Percentiles rank a stretch among this genome's conserved stretches.
These are phyloP conservation scores for Tupaia tana DNA, from an alignment of 2,113 vertebrate species.

Conservation along the genomic window DNA sequence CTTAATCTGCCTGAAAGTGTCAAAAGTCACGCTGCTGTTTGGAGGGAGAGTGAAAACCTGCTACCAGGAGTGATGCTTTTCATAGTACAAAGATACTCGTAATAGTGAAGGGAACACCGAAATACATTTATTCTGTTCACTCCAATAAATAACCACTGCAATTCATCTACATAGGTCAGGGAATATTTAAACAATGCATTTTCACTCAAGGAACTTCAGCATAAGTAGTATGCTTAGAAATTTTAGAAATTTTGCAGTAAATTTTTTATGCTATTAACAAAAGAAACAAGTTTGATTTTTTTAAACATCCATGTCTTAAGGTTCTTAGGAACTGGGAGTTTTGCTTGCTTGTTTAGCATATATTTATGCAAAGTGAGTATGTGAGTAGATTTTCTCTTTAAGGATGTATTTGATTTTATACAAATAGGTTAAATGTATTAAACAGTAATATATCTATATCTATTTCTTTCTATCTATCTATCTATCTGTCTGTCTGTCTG, in stretches of 20 bases:
- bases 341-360: not conserved
- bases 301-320: constrained; percentile 53
- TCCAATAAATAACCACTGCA: constrained; percentile 9
- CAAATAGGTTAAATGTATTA: constrained; percentile 14
- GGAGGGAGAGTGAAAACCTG: constrained; percentile 48
- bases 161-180: constrained; percentile 10
- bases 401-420: constrained; percentile 29
- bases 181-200: constrained; percentile 4
- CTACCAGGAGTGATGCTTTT: constrained; percentile 62
- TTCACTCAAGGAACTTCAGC: not conserved
- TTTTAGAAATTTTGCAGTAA: not conserved
- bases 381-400: constrained; percentile 26
- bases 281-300: constrained; percentile 68
- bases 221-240: not conserved
- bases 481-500: no score
- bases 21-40: constrained; percentile 74
- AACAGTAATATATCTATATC: not conserved
- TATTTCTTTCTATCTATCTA: no score
- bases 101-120: constrained; percentile 24
- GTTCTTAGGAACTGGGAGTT: not conserved
- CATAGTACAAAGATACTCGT: constrained; percentile 34
- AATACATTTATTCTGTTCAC: constrained; percentile 19
- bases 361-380: not conserved
- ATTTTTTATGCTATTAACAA: constrained; percentile 68
- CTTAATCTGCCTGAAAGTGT: constrained; percentile 71